phyloP scores from a whole-genome alignment of 2,888 invertebrate genomes.

The Microctonus aethiopoides region DNA sequence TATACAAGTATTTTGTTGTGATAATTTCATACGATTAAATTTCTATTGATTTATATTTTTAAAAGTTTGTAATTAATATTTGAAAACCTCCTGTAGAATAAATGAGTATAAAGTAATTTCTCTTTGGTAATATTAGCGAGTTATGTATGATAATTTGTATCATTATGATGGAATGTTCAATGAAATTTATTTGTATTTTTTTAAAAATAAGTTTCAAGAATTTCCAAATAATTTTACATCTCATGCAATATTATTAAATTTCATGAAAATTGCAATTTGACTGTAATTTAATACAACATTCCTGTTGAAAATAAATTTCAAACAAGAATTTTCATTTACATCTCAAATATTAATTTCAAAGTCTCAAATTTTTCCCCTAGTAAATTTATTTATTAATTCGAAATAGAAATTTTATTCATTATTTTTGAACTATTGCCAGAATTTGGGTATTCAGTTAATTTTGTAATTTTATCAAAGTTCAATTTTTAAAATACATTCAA shows the following conservation, averaged over 20 bases:
- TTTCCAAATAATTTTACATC: neutral
- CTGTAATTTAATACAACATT: neutral
- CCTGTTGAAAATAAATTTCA: neutral
- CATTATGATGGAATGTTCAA: neutral
- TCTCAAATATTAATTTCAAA: neutral
- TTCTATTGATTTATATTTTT: too few relatives aligned
- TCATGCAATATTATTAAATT: neutral
- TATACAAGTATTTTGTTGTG: too few relatives aligned
- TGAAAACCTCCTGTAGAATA: neutral
- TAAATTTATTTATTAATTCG: too few relatives aligned
- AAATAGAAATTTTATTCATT: too few relatives aligned
- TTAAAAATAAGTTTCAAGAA: neutral
- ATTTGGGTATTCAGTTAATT: too few relatives aligned
- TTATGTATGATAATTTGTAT: neutral
- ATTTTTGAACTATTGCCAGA: too few relatives aligned
- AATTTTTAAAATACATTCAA: too few relatives aligned
- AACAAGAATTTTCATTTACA: neutral
- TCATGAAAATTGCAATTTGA: neutral
- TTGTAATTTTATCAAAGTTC: too few relatives aligned
- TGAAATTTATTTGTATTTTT: neutral
- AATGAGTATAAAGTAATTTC: neutral
- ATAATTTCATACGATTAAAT: neutral
- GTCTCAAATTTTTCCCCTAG: too few relatives aligned
- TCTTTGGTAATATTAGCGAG: neutral
- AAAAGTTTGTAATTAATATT: too few relatives aligned